Evolutionary conservation across 2,113 vertebrate genomes (phyloP), one percentile per base, ranked within the genome.

Genomic region (Aleadryas rufinucha): DNA sequence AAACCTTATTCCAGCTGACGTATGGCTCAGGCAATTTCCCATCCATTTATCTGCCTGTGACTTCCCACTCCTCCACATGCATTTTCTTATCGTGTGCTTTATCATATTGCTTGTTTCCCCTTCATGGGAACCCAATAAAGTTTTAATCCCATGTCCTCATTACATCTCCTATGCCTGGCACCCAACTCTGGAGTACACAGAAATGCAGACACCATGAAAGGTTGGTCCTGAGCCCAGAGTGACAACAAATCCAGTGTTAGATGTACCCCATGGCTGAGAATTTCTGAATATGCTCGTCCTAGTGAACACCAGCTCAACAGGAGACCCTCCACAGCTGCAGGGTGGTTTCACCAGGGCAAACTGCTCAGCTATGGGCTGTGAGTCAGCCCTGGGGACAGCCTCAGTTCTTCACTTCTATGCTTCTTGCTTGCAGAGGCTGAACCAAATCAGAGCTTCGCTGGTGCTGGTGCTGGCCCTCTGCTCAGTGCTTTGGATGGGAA

Each of bases 61-160:
- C 47, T 41, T 77, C 33, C 59, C 64, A 31, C 69, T 56, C 44
- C 47, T 92, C 47, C 80, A 57, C 16, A 19, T 19, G n/a, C 52
- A 49, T 95, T 84, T 61, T 44, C 24, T 64, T 78, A 60, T 35
- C 60, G 24, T 3, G 18, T 81, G 31, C 74, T 84, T 76, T 84
- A 81, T 42, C 68, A 41, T 10, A 13, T 6, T 54, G 16, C 52
- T 77, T 87, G 28, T 77, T 88, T 42, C 56, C 21, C 8, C 65
- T 92, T 61, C 80, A 45, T 26, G 76, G 93, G 64, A 94, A 53
- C 41, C 44, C 47, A 90, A 90, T 90, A 94, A 96, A 94, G n/a
- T 84, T 93, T 71, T 66, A 37, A 37, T 64, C 57, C 44, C 72
- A 61, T 5, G 26, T 70, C 71, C 75, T 88, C 79, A 42, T 68